These are phyloP conservation scores for Streblospio benedicti DNA, from an alignment of 1,140 invertebrate genomes.

Conservation along the genomic window DNA sequence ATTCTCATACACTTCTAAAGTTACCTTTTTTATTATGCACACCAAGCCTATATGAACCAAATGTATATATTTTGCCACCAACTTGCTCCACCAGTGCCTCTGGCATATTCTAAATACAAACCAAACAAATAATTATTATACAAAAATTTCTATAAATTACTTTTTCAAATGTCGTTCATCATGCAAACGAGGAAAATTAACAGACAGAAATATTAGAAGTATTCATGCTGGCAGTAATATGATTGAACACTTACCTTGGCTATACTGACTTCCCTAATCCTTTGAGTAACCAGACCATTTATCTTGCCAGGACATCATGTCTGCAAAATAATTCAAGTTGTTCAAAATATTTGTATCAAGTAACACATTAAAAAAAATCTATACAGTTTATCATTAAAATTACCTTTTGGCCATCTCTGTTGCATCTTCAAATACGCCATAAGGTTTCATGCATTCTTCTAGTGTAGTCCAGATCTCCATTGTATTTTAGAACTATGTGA, in stretches of 20 bases:
- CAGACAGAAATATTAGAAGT: no score
- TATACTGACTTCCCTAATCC: slow-evolving; percentile 82
- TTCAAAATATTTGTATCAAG: no score
- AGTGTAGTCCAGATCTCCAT: no score
- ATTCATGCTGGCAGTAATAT: no score
- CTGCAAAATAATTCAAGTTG: no score
- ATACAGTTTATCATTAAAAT: no score
- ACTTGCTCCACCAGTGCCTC: slow-evolving; percentile 51
- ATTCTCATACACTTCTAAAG: slow-evolving; percentile 2
- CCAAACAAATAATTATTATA: no score
- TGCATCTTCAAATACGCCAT: slow-evolving; percentile 8
- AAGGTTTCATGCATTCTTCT: slow-evolving; percentile 61
- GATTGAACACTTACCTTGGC: slow-evolving; percentile 56
- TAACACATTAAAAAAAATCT: no score
- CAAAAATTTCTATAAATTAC: no score
- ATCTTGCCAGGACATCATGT: slow-evolving; percentile 62
- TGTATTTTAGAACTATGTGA: no score
- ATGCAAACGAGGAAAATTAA: no score
- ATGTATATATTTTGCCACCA: slow-evolving; percentile 97
- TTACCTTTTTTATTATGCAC: slow-evolving; percentile 71
- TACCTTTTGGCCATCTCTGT: slow-evolving; percentile 7
- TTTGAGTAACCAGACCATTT: slow-evolving; percentile 79
- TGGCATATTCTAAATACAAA: slow-evolving; percentile 43
- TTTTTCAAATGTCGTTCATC: no score
- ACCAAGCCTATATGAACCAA: slow-evolving; percentile 85